A percentile compares a stretch with the other conserved stretches of the same genome.
These are phyloP conservation scores for Rhynchomys soricoides DNA, from an alignment of 2,113 vertebrate genomes.

Conservation along the genomic window DNA sequence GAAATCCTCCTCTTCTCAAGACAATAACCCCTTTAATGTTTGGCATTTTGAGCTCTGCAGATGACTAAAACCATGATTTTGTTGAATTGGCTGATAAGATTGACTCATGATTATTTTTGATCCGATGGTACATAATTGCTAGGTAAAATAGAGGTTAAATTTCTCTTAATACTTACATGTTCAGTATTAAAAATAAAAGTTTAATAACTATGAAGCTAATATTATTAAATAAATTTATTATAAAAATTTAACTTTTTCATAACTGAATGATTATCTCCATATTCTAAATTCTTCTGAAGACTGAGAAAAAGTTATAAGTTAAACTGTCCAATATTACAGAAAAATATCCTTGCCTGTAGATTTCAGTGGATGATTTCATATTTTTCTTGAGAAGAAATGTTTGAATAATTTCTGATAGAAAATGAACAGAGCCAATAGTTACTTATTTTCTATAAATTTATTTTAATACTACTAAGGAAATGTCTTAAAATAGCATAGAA, in stretches of 20 bases:
- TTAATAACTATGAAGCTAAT: not conserved
- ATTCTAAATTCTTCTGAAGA: not conserved
- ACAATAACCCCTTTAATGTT: not conserved
- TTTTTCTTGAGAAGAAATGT: not conserved
- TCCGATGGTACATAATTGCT: not conserved
- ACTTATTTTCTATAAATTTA: conserved; percentile 1
- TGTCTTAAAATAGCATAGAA: not conserved
- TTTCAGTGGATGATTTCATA: not conserved
- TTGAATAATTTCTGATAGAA: not conserved
- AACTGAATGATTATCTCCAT: not conserved
- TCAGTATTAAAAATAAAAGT: not conserved
- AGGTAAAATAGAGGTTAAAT: not conserved
- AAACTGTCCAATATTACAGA: not conserved
- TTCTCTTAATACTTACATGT: not conserved
- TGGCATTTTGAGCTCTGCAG: not conserved
- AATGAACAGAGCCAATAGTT: not conserved
- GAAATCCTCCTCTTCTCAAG: not conserved
- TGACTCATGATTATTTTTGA: not conserved
- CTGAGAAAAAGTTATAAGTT: conserved; percentile 10
- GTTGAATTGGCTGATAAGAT: not conserved
- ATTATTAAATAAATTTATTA: not conserved
- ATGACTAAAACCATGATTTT: not conserved
- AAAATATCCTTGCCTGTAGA: not conserved
- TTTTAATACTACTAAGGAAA: not conserved
- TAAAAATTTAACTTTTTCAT: not conserved